These are phyloP conservation scores for Megaceryle alcyon DNA, from an alignment of 2,797 vertebrate species.

Conservation along the genomic window DNA sequence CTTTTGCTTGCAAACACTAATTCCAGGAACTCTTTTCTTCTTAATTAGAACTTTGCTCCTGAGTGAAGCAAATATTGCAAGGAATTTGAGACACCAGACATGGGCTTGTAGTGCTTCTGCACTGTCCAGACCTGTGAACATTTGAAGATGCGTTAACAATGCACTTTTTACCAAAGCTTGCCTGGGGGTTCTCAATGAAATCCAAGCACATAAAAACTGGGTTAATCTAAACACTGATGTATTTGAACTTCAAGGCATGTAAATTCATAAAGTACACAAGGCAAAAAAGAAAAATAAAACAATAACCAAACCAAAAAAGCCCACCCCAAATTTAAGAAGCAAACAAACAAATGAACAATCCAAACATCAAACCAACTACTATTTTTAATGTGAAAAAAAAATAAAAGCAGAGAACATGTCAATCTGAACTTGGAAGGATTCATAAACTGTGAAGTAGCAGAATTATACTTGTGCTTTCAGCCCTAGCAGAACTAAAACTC, in stretches of 20 bases:
- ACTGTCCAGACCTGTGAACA: neutral
- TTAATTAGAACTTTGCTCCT: neutral
- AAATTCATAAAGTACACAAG: neutral
- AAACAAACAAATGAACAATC: neutral
- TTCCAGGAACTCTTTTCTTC: neutral
- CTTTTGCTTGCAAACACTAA: neutral
- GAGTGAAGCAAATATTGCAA: neutral
- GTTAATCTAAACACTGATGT: neutral
- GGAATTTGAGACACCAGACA: neutral
- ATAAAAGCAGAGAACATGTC: neutral
- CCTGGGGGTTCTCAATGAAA: neutral
- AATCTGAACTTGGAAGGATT: conserved; percentile 8
- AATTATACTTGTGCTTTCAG: conserved; percentile 2
- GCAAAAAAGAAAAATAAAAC: neutral
- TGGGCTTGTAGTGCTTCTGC: neutral
- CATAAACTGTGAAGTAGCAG: neutral
- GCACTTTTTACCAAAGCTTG: neutral
- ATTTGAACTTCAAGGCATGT: neutral
- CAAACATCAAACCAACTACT: neutral
- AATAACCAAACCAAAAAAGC: rapidly evolving
- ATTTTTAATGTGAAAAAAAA: neutral
- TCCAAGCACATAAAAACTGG: neutral
- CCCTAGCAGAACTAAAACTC: conserved; percentile 13
- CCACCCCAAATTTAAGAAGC: neutral
- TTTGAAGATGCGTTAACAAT: neutral